Base-by-base conservation (phyloP, 2,797 vertebrate genomes). In the Aeoliscus strigatus region DNA sequence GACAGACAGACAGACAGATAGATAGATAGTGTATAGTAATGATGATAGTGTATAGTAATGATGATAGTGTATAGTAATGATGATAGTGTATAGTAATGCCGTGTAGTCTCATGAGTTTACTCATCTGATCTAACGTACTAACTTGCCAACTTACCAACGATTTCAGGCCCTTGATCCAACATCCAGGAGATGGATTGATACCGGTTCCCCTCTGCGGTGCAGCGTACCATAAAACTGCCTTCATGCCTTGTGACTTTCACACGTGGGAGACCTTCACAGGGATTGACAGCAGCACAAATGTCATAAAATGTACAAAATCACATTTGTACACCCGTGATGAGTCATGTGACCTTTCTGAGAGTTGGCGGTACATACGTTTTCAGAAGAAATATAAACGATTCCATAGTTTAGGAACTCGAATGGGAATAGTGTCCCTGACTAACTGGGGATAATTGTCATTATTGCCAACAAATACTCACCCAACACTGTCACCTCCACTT, bases 401-500 rank as follows among this genome's bases (percentile, higher is more conserved):
- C 27, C 4, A 11, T 9, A 27, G 11, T 4, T 2, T 9, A 10
- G 9, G 9, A 27, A 27, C 10, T 9, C 8, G 14, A 11, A 10
- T 14, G 13, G 5, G 18, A 34, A 27, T 9, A n/a, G n/a, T n/a
- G n/a, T n/a, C n/a, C n/a, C n/a, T n/a, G n/a, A n/a, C n/a, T n/a
- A n/a, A n/a, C n/a, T n/a, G n/a, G n/a, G n/a, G n/a, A n/a, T n/a
- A n/a, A n/a, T n/a, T n/a, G n/a, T n/a, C n/a, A n/a, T n/a, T n/a
- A n/a, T n/a, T n/a, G n/a, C n/a, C n/a, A n/a, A n/a, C n/a, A n/a
- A n/a, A 11, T 1, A 64, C 78, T 77, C 51, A 90, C 88, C 78
- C 14, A 89, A 15, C 37, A 90, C 87, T 1, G 66, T 84, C 26
- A 90, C 73, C 62, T 79, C 52, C 39, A 82, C 72, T 14, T 0